Evolutionary conservation across 2,888 invertebrate species (phyloP), one percentile per base, ranked within the genome.

Genomic region (Lucinisca nassula): DNA sequence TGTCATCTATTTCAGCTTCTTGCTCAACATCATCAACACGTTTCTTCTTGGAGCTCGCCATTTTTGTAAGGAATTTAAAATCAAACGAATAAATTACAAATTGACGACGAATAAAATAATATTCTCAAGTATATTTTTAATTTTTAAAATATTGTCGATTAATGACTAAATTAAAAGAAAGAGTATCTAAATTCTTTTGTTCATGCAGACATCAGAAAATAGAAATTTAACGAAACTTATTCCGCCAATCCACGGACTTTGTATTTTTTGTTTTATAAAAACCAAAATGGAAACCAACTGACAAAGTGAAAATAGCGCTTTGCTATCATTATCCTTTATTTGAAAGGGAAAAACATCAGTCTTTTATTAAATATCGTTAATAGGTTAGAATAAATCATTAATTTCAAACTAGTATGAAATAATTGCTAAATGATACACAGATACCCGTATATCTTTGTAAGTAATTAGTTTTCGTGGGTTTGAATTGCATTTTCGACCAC

Each of bases 41-140:
- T 90, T 93, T 94, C 85, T 94, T 94, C 84, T 90, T 93, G 55
- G 94, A 91, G 72, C 94, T 89, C 74, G 94, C 93, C 94, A 94
- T 94, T 75, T 88, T 67, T 45, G 45, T 12, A 17, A 45, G 45
- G 45, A 45, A 45, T 45, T 45, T 45, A 45, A 45, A 12, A 12
- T 45, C 10, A 45, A 45, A 8, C 10, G 17, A 45, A 45, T 45
- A 8, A 12, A n/a, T n/a, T n/a, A n/a, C n/a, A n/a, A n/a, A n/a
- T n/a, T n/a, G n/a, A n/a, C n/a, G n/a, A n/a, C n/a, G n/a, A n/a
- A 45, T 45, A 8, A 45, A 45, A 8, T 17, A 45, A 45, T 12
- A 12, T 45, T 45, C 17, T 12, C 45, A 45, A 12, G 45, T 45
- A 12, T 45, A 45, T 45, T 17, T 45, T 45, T 45, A 17, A 45